phyloP scores from a whole-genome alignment of 35 echinoderm and acorn worm genomes.

The Diadema setosum region DNA sequence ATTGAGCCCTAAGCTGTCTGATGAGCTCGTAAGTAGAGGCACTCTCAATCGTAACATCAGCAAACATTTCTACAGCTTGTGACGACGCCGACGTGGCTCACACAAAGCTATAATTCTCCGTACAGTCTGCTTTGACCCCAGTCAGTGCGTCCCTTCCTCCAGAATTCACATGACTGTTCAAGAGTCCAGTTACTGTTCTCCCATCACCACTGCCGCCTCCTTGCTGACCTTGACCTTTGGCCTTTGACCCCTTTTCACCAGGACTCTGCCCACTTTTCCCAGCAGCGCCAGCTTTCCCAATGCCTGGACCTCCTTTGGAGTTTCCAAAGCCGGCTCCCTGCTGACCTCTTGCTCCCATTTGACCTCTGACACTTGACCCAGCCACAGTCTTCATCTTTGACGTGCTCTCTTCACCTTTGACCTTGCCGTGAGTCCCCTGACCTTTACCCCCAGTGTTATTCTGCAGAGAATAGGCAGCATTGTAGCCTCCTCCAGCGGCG shows the following conservation, averaged over 20 bases:
- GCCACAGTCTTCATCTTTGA: constrained; percentile 1
- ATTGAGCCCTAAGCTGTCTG: too few relatives aligned
- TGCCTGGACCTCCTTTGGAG: background rate
- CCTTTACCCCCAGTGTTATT: background rate
- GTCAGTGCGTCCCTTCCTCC: background rate
- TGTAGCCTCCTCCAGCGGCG: background rate
- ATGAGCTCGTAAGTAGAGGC: too few relatives aligned
- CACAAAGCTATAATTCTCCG: constrained; percentile 42
- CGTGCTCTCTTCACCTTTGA: background rate
- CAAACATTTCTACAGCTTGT: too few relatives aligned
- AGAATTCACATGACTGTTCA: background rate
- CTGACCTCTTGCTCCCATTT: background rate
- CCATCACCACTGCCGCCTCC: background rate
- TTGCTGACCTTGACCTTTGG: constrained; percentile 3
- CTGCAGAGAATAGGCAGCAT: background rate
- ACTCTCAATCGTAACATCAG: too few relatives aligned
- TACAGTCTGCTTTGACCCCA: background rate
- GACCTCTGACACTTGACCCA: background rate
- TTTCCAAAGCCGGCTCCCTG: background rate
- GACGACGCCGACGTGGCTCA: too few relatives aligned
- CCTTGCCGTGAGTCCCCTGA: background rate
- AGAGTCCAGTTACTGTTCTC: background rate
- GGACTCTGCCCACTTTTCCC: background rate
- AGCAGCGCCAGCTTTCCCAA: background rate
- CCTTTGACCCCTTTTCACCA: background rate